Percentiles rank a stretch among this genome's conserved stretches.
Conservation (phyloP, 53 echinoderm and acorn worm genomes). For the Astropecten irregularis region DNA sequence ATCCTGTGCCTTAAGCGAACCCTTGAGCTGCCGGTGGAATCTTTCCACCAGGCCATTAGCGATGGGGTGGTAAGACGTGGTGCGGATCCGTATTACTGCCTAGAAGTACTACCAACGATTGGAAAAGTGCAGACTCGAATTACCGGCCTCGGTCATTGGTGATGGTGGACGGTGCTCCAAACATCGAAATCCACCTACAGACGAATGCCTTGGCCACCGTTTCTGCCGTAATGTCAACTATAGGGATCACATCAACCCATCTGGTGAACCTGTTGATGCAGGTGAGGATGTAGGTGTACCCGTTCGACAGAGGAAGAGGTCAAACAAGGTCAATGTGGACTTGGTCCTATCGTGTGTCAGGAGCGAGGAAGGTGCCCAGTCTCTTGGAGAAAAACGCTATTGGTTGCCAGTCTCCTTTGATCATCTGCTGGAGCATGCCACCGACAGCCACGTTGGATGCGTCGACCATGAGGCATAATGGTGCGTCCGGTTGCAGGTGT, state of each 20-base stretch:
- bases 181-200: too few relatives aligned
- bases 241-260: too few relatives aligned
- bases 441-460: not conserved
- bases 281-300: too few relatives aligned
- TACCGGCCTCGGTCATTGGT: slow-evolving; percentile 12
- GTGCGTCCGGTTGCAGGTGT: too few relatives aligned
- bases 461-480: too few relatives aligned
- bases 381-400: not conserved
- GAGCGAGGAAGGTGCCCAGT: too few relatives aligned
- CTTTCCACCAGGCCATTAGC: not conserved
- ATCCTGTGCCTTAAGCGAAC: not conserved
- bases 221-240: too few relatives aligned
- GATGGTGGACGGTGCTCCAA: slow-evolving; percentile 17
- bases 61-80: not conserved
- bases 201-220: too few relatives aligned
- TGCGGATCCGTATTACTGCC: not conserved
- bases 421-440: not conserved
- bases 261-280: too few relatives aligned
- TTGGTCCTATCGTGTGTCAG: too few relatives aligned
- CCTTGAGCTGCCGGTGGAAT: not conserved
- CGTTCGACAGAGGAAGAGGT: too few relatives aligned
- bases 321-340: too few relatives aligned
- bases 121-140: slow-evolving; percentile 25
- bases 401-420: not conserved
- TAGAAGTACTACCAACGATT: not conserved